Evolutionary conservation across 2,113 vertebrate species (phyloP), one percentile per base, ranked within the genome.

Genomic region (Plecturocebus donacophilus): DNA sequence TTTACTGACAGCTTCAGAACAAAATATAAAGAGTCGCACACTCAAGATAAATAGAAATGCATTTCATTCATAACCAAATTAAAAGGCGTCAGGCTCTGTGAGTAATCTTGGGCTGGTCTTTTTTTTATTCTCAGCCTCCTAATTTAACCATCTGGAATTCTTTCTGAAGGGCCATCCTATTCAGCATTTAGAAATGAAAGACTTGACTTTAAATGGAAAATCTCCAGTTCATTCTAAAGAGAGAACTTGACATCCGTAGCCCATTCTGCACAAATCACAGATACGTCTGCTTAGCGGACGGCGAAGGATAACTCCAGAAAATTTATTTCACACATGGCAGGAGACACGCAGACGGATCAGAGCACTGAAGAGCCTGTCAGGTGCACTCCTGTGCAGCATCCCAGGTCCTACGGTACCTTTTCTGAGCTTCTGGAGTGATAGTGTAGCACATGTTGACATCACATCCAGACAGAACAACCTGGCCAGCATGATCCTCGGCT

Each of bases 131-230:
- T 76, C 16, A 11, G 32, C 16, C 52, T 92, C 89, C 81, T 94
- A 56, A 87, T 87, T 79, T 90, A 92, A 58, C 89, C 94, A 83
- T 83, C 81, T 96, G 85, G 85, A 92, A 66, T 79, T 92, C 96
- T 90, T 82, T 83, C 82, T 90, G 73, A 90, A 92, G 81, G 4
- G 5, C 52, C 73, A 45, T 66, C 66, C 75, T 83, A 58, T 17
- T 94, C 64, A 83, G 85, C 75, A 8, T 73, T 73, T 82, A 58
- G 75, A 96, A 82, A 92, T 21, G 68, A 82, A 56, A 13, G 42
- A 35, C 38, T 82, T 49, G 66, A 73, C 89, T 95, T 64, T 54
- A 52, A 92, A 82, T 90, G 88, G 66, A n/a, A 95, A 92, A 87
- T 86, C 92, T 94, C 35, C 68, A 73, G 83, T 56, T 70, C 52